Evolutionary conservation across 2,113 vertebrate species (phyloP), one percentile per base, ranked within the genome.

Genomic region (Notothenia coriiceps): DNA sequence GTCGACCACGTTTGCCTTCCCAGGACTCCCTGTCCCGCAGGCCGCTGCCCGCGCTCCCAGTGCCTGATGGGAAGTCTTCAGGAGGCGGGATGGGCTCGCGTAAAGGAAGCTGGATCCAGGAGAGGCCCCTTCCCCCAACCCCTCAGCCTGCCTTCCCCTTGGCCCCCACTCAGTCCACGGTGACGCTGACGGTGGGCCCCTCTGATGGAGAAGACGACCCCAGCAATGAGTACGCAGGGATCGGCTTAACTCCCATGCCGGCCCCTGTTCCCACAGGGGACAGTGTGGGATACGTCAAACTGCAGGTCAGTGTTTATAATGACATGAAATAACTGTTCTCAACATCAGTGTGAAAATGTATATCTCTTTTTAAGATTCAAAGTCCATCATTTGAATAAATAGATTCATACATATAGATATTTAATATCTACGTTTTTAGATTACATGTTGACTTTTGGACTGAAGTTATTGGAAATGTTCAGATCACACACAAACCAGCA

Each of bases 31-130:
- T 97, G 52, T 97, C 96, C 4, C 95, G 97, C 3, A 94, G 97
- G 35, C 97, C 97, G 0, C 70, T 98, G 79, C 97, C 97, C 0
- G 96, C 97, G 0, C 93, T 97, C 29, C 97, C 97, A 0, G 93
- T 95, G 60, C 86, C 94, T 4, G 96, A 96, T 8, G 95, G 94
- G 0, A 95, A 95, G 44, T 91, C 96, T 0, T 90, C 96, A 11
- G 91, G 90, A 2, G 92, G 92, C 12, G 94, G 96, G 13, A 94
- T 96, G 95, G 95, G 95, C 44, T 94, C 94, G 20, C 95, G 97
- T 18, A 97, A 97, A 62, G 96, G 96, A 10, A 97, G 96, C 90
- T 95, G 94, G 93, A 97, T 97, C 83, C 97, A 97, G 85, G 97
- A 97, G 88, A 88, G 96, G 15, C 97, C 97, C 12, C 92, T 98